Evolutionary conservation across 2,888 invertebrate genomes (phyloP).

Genomic region (Phytoseiulus persimilis): DNA sequence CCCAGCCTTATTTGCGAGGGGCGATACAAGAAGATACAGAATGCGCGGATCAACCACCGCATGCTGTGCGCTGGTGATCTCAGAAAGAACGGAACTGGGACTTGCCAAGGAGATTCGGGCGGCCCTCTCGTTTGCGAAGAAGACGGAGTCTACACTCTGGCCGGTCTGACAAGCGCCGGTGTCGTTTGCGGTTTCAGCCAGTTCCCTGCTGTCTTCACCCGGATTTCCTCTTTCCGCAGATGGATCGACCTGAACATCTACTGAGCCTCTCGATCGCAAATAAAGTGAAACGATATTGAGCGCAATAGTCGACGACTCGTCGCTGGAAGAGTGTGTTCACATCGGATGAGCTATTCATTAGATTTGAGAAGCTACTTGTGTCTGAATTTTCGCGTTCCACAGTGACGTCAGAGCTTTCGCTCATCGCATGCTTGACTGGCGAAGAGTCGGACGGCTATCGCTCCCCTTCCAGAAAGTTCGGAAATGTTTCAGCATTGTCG

Average conservation of each 20-base stretch:
- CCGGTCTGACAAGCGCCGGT: background rate
- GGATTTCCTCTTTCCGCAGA: background rate
- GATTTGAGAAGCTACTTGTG: too few species aligned
- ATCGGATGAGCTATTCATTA: too few species aligned
- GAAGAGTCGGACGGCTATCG: too few species aligned
- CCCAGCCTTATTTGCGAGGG: background rate
- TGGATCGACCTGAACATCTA: background rate
- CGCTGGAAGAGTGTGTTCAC: too few species aligned
- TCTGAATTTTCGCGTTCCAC: too few species aligned
- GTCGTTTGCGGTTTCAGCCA: background rate
- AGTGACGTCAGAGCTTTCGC: too few species aligned
- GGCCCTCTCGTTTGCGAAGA: conserved; percentile 9
- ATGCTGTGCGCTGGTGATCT: background rate
- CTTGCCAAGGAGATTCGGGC: background rate
- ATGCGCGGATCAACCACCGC: background rate
- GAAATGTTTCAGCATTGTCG: too few species aligned
- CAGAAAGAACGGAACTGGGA: background rate
- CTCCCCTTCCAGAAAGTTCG: too few species aligned
- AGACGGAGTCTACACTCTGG: background rate
- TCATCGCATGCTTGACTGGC: too few species aligned
- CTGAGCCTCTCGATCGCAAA: too few species aligned
- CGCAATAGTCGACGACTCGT: too few species aligned
- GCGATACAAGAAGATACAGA: background rate
- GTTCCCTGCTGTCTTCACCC: background rate
- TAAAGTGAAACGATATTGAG: too few species aligned